Percentiles rank a stretch among this genome's conserved stretches.
Evolutionary conservation across 2,113 vertebrate genomes (phyloP).

Genomic region (Okapia johnstoni): DNA sequence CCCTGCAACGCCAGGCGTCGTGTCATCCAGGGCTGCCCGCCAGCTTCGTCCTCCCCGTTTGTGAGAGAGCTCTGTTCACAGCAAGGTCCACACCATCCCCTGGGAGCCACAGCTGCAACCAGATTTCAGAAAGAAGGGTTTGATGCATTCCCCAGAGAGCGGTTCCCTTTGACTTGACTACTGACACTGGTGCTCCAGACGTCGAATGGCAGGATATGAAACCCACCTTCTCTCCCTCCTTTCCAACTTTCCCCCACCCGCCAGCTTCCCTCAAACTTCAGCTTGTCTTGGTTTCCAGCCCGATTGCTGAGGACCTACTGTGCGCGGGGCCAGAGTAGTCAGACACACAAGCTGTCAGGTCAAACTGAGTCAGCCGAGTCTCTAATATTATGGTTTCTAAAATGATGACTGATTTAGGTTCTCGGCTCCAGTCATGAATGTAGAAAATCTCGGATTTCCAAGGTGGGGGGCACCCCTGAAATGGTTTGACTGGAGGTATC

Average conservation of each 20-base stretch:
- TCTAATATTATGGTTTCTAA: not conserved
- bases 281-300: fast-evolving
- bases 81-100: fast-evolving
- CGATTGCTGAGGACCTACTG: fast-evolving
- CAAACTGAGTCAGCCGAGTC: not conserved
- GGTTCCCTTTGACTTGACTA: too few species aligned
- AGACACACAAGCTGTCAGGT: not conserved
- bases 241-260: fast-evolving
- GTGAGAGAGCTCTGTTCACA: not conserved
- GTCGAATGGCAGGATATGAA: fast-evolving
- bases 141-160: fast-evolving
- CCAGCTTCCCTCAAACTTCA: fast-evolving
- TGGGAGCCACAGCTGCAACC: not conserved
- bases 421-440: not conserved
- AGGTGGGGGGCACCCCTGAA: constrained; percentile 17
- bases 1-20: fast-evolving
- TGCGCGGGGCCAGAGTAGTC: fast-evolving
- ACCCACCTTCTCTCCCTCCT: too few species aligned
- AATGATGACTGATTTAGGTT: fast-evolving
- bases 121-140: fast-evolving
- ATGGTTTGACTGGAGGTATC: not conserved
- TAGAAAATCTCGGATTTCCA: not conserved
- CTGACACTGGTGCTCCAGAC: fast-evolving
- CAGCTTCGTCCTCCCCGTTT: fast-evolving
- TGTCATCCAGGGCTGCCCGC: not conserved